phyloP scores from a whole-genome alignment of 1,140 invertebrate species.

The Macrobrachium rosenbergii region DNA sequence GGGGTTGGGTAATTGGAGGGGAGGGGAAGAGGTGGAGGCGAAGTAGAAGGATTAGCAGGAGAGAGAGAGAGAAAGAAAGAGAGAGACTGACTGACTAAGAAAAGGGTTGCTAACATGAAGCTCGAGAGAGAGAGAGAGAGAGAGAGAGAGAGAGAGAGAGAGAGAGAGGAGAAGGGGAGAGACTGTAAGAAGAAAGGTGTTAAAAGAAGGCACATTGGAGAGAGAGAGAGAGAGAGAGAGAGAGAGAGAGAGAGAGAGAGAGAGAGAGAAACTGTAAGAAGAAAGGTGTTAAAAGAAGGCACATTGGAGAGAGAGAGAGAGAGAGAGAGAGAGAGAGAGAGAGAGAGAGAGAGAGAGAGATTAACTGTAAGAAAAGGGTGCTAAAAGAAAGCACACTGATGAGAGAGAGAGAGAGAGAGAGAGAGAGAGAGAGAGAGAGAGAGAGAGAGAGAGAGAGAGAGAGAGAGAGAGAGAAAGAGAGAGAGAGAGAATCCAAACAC shows the following conservation, averaged over 20 bases:
- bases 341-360: too few relatives aligned
- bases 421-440: background rate
- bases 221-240: conserved; percentile 45
- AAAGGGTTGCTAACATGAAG: background rate
- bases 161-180: background rate
- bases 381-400: background rate
- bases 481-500: too few relatives aligned
- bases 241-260: conserved; percentile 33
- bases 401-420: conserved; percentile 7
- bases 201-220: background rate
- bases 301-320: too few relatives aligned
- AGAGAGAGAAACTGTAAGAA: too few relatives aligned
- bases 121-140: background rate
- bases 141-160: background rate
- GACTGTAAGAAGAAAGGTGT: background rate
- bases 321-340: too few relatives aligned
- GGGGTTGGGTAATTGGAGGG: too few relatives aligned
- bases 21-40: background rate
- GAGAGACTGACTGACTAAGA: background rate
- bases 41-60: background rate
- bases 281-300: too few relatives aligned
- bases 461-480: too few relatives aligned
- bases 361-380: too few relatives aligned
- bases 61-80: conserved; percentile 21
- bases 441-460: background rate